phyloP scores from a whole-genome alignment of 2,113 vertebrate species.

The Panthera leo region DNA sequence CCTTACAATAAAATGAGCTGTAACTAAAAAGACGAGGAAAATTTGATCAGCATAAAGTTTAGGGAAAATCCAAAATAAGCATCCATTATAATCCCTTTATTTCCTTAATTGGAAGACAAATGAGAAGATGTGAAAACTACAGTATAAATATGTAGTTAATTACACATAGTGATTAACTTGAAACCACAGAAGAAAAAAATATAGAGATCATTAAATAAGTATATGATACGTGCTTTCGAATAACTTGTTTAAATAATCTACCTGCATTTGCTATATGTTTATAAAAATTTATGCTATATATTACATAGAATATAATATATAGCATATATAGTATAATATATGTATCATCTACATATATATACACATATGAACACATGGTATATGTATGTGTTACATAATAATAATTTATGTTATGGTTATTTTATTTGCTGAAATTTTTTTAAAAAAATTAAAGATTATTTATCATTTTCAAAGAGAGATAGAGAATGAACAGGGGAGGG shows the following conservation, averaged over 20 bases:
- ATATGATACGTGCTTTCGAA: background rate
- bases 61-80: conserved; percentile 23
- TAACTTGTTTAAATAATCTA: background rate
- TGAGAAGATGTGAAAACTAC: background rate
- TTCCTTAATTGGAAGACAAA: conserved; percentile 33
- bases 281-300: background rate
- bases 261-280: background rate
- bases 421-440: background rate
- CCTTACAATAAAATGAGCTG: conserved; percentile 13
- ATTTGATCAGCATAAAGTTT: conserved; percentile 34
- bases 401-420: background rate
- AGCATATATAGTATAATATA: background rate
- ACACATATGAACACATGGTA: background rate
- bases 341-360: rapidly evolving
- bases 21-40: conserved; percentile 32
- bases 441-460: no score
- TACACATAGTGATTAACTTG: background rate
- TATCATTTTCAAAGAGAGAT: no score
- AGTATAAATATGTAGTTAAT: background rate
- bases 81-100: background rate
- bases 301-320: background rate
- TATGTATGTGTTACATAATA: background rate
- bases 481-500: no score
- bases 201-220: background rate
- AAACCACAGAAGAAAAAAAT: background rate